phyloP scores from a whole-genome alignment of 1,140 invertebrate species.

The Drosophila tani region DNA sequence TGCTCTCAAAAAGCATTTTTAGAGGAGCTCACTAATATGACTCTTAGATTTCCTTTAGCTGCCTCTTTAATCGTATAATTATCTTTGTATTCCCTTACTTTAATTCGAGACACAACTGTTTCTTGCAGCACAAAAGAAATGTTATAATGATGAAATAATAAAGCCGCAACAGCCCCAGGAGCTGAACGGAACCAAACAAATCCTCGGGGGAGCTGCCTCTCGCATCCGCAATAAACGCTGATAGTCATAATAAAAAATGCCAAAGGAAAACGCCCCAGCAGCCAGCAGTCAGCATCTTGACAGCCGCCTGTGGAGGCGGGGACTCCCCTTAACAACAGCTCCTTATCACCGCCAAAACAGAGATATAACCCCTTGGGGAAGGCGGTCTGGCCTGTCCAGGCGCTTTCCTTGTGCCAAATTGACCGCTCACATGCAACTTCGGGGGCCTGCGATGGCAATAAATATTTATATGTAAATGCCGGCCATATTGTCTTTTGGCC shows the following conservation, averaged over 20 bases:
- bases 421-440: constrained; percentile 72
- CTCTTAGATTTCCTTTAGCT: too few relatives aligned
- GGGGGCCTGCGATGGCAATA: constrained; percentile 49
- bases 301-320: constrained; percentile 41
- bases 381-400: constrained; percentile 24
- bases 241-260: constrained; percentile 69
- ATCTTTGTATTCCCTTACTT: not conserved
- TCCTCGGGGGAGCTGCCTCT: constrained; percentile 52
- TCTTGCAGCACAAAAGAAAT: constrained; percentile 41
- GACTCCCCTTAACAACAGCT: constrained; percentile 38
- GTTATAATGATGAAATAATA: constrained; percentile 82
- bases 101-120: constrained; percentile 5
- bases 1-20: too few relatives aligned
- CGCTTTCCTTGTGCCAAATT: constrained; percentile 54
- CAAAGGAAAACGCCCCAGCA: constrained; percentile 39
- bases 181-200: constrained; percentile 40
- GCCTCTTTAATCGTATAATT: not conserved
- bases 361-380: constrained; percentile 51
- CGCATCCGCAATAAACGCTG: constrained; percentile 67
- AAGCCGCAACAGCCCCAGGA: constrained; percentile 55
- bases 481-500: constrained; percentile 39
- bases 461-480: constrained; percentile 58
- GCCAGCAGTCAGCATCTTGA: constrained; percentile 1
- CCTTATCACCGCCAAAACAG: constrained; percentile 54
- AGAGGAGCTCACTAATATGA: too few relatives aligned